phyloP scores from a whole-genome alignment of 30 jellyfish, hydroid and myxozoan genomes.

The Catostylus mosaicus region DNA sequence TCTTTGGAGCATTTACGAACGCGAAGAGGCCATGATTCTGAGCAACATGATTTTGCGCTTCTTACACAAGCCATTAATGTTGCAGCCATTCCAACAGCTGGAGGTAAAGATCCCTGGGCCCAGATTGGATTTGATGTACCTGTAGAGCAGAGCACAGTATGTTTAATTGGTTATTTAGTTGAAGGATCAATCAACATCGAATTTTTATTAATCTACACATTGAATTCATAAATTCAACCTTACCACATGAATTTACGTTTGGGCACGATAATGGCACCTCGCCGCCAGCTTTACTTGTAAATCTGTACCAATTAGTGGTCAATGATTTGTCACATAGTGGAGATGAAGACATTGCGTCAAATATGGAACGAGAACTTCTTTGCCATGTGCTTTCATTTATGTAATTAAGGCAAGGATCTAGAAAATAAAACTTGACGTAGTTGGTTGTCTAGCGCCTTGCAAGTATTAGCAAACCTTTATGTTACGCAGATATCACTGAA shows the following conservation, averaged over 20 bases:
- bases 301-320: slow-evolving; percentile 75
- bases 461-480: too few species aligned
- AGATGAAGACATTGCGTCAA: slow-evolving; percentile 23
- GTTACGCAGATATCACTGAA: too few species aligned
- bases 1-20: background rate
- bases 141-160: background rate
- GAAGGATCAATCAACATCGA: background rate
- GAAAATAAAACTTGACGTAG: background rate
- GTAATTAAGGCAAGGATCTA: slow-evolving; percentile 59
- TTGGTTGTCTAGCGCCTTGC: too few species aligned
- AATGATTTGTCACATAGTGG: slow-evolving; percentile 53
- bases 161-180: background rate
- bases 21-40: slow-evolving; percentile 3
- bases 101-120: background rate
- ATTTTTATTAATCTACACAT: background rate
- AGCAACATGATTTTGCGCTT: slow-evolving; percentile 3
- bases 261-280: slow-evolving; percentile 80
- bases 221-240: background rate
- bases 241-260: slow-evolving; percentile 75
- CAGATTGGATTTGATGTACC: background rate
- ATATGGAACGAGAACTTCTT: slow-evolving; percentile 65
- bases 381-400: slow-evolving; percentile 32
- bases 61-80: slow-evolving; percentile 29
- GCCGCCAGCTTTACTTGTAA: slow-evolving; percentile 84
- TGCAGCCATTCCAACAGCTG: background rate